A percentile compares a stretch with the other conserved stretches of the same genome.
Conservation (phyloP, 2,797 vertebrate species). For the Cryptoprocta ferox region DNA sequence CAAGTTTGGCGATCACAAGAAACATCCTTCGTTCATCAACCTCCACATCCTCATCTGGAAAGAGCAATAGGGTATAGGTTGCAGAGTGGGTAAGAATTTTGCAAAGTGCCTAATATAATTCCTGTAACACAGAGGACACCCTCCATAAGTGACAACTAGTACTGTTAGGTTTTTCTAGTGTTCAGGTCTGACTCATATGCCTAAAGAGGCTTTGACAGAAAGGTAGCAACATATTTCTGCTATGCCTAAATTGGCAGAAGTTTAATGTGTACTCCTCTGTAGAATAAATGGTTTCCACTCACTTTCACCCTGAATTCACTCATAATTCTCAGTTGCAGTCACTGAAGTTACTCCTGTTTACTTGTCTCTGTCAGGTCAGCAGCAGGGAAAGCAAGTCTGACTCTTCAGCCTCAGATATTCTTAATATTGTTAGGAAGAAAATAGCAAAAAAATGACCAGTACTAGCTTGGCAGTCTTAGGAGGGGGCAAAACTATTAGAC, state of each 20-base stretch:
- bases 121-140: background rate
- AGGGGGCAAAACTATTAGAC: slow-evolving; percentile 54
- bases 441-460: background rate
- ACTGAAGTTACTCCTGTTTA: background rate
- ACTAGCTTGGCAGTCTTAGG: background rate
- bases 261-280: background rate
- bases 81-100: background rate
- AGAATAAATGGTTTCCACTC: background rate
- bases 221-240: background rate
- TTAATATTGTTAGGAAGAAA: background rate
- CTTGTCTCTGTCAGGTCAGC: background rate
- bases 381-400: background rate
- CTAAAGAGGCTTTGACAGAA: slow-evolving; percentile 8
- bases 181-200: background rate
- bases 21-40: background rate
- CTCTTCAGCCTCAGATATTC: background rate
- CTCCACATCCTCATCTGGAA: background rate
- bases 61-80: background rate
- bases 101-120: background rate
- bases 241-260: background rate
- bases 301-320: background rate
- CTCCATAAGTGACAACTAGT: background rate
- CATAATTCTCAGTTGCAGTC: background rate
- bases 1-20: background rate
- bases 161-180: background rate